Evolutionary conservation across 2,113 vertebrate genomes (phyloP).

Genomic region (Synodontis membranacea): DNA sequence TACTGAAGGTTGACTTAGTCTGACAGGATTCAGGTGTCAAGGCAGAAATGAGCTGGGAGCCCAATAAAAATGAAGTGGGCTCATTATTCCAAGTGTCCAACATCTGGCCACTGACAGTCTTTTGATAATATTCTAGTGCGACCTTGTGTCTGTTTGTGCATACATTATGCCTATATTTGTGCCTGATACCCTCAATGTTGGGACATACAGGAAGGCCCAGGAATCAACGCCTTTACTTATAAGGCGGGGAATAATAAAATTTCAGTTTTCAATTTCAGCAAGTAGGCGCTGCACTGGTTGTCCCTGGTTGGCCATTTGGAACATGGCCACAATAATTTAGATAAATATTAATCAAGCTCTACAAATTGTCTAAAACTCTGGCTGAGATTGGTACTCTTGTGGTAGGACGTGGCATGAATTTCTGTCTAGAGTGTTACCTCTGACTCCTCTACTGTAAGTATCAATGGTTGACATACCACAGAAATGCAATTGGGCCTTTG

Average conservation of each 20-base stretch:
- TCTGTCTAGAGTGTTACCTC: slow-evolving; percentile 57
- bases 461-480: slow-evolving; percentile 48
- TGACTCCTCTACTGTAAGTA: slow-evolving; percentile 48
- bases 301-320: slow-evolving; percentile 33
- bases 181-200: not conserved
- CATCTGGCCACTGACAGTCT: slow-evolving; percentile 63
- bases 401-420: slow-evolving; percentile 34
- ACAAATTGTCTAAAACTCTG: slow-evolving; percentile 27
- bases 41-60: slow-evolving; percentile 46
- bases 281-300: slow-evolving; percentile 32
- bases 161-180: slow-evolving; percentile 20
- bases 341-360: slow-evolving; percentile 48
- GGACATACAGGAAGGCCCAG: not conserved
- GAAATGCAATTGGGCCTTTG: slow-evolving; percentile 57
- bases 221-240: not conserved
- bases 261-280: not conserved
- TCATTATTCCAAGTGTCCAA: slow-evolving; percentile 71
- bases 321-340: slow-evolving; percentile 35
- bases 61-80: slow-evolving; percentile 61
- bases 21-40: slow-evolving; percentile 52
- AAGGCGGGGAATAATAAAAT: not conserved
- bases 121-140: slow-evolving; percentile 53
- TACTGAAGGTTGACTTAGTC: slow-evolving; percentile 53
- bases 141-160: slow-evolving; percentile 49
- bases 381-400: not conserved